A percentile compares a stretch with the other conserved stretches of the same genome.
These are phyloP conservation scores for Catharus minimus DNA, from an alignment of 2,113 vertebrate species.

Conservation along the genomic window DNA sequence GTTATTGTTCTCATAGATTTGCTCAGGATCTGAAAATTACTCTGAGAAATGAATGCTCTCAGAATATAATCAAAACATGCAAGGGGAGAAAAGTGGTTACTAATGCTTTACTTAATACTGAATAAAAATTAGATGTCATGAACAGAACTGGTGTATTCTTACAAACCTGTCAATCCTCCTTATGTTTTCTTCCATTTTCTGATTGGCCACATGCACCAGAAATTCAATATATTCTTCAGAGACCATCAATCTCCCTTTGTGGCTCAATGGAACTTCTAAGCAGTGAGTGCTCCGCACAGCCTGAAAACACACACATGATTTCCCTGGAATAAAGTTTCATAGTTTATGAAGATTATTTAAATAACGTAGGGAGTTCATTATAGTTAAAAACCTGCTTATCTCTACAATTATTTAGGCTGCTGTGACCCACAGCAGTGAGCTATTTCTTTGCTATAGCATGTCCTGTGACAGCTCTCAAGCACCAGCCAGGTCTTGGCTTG, in stretches of 20 bases:
- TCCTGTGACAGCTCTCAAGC: neutral
- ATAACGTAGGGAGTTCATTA: neutral
- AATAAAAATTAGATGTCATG: neutral
- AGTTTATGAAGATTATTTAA: neutral
- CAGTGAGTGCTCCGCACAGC: constrained; percentile 92
- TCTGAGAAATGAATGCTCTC: neutral
- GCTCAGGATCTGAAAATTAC: neutral
- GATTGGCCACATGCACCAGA: constrained; percentile 84
- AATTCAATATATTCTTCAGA: constrained; percentile 86
- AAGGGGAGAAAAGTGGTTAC: neutral
- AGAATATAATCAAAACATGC: neutral
- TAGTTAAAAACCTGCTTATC: neutral
- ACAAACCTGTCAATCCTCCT: constrained; percentile 86
- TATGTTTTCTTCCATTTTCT: constrained; percentile 91
- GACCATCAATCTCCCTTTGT: constrained; percentile 82
- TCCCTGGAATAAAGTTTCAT: neutral
- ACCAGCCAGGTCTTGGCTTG: neutral
- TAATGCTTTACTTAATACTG: neutral
- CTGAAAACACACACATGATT: constrained; percentile 54
- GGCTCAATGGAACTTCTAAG: constrained; percentile 90
- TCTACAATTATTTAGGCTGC: neutral
- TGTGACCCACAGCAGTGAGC: neutral
- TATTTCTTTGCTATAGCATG: neutral
- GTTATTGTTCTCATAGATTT: neutral
- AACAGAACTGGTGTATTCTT: neutral